Evolutionary conservation across 2,888 invertebrate species (phyloP).

Genomic region (Nudaria mundana): DNA sequence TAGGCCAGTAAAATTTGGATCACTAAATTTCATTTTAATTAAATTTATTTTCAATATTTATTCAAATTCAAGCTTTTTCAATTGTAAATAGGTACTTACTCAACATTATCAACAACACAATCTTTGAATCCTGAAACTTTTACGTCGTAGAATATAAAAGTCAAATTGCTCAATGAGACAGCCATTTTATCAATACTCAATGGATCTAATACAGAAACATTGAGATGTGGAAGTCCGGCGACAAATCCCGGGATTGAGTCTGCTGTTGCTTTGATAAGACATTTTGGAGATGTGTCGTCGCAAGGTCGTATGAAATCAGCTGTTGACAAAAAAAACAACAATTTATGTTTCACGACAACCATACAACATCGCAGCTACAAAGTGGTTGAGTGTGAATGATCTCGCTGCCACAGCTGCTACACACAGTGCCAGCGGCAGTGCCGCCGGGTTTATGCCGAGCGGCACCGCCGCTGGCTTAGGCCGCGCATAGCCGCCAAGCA

Average conservation of each 20-base stretch:
- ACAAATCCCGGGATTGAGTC: conserved; percentile 65
- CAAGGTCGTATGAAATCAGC: conserved; percentile 70
- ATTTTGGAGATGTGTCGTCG: conserved; percentile 51
- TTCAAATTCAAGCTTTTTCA: no score
- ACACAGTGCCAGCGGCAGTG: no score
- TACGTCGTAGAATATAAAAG: conserved; percentile 63
- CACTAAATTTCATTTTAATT: no score
- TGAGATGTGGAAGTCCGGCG: conserved; percentile 58
- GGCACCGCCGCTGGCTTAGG: no score
- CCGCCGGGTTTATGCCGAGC: no score
- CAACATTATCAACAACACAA: conserved; percentile 62
- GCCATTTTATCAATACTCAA: conserved; percentile 62
- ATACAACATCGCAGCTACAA: no score
- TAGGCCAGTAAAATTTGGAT: no score
- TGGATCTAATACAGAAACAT: conserved; percentile 55
- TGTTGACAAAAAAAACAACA: conserved; percentile 23
- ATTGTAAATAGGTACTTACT: conserved; percentile 62
- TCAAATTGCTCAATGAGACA: conserved; percentile 58
- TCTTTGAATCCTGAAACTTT: conserved; percentile 65
- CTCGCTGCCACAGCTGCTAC: no score
- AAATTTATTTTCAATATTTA: no score
- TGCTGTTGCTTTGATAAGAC: conserved; percentile 59
- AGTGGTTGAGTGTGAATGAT: no score
- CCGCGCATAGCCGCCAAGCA: no score
- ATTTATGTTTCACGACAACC: no score